Base-by-base conservation (phyloP, 2,113 vertebrate genomes). In the Nothobranchius furzeri region DNA sequence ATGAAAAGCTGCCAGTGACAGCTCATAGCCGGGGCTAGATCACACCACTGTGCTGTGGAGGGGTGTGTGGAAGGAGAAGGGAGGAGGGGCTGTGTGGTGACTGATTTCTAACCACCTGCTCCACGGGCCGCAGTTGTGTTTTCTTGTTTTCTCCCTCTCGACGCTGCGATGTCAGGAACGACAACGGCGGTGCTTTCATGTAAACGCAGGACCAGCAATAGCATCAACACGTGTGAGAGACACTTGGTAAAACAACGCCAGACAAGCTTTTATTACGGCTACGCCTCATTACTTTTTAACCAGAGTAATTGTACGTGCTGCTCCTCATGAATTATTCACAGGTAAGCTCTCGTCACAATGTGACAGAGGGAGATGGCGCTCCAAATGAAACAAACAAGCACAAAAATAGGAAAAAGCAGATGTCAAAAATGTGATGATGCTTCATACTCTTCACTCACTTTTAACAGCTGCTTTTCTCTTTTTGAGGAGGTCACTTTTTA, bases 271-370 rank as follows among this genome's bases (percentile, higher is more conserved):
- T 87, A 87, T 91, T 91, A 87, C 53, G 57, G 71, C 81, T 52
- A 85, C 50, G 76, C 86, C 88, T 92, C 89, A 91, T 92, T 91
- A 91, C 88, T 88, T 92, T 92, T 90, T 92, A 91, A 92, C 84
- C 75, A 78, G 81, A 59, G 79, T 90, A 90, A 93, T 90, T 79
- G 79, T 81, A 83, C 76, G 89, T 86, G 84, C 85, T 79, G 85
- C 81, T 73, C 40, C 72, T 83, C 84, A 86, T 92, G 86, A 90
- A 92, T 92, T 85, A 92, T 92, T 91, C 87, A 92, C 89, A 79
- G 79, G 67, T 79, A 78, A 82, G 84, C 73, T 86, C 81, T 78
- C 72, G 36, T 80, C 73, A 72, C 82, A 86, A 88, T 86, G 85
- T 88, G 87, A 86, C 89, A 87, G 79, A 64, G 50, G 20, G 56